Conservation (phyloP, 2,113 vertebrate genomes). For the Melierax canorus region DNA sequence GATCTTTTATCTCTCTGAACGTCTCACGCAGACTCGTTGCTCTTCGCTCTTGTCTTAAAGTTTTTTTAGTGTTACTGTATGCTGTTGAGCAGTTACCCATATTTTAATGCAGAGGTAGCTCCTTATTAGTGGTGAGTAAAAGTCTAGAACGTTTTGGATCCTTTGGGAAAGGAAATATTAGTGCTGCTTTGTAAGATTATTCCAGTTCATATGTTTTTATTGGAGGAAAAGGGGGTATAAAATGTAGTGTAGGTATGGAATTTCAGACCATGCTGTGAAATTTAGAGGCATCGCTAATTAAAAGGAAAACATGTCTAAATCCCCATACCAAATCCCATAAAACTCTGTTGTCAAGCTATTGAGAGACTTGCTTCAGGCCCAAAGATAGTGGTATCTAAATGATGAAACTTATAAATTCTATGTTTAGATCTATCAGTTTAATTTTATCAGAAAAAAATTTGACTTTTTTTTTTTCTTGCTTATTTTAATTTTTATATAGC, state of each 20-base stretch:
- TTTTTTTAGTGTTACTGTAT: not conserved
- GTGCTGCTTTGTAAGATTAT: not conserved
- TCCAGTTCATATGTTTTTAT: not conserved
- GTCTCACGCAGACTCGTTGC: not conserved
- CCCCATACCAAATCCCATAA: not conserved
- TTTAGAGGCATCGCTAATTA: not conserved
- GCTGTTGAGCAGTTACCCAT: not conserved
- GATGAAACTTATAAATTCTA: not conserved
- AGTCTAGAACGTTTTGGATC: not conserved
- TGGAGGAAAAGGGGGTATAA: not conserved
- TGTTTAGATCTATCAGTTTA: not conserved
- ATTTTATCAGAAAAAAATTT: not conserved
- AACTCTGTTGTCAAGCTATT: not conserved
- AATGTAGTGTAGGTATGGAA: not conserved
- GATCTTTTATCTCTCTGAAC: not conserved
- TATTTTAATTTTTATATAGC: not conserved
- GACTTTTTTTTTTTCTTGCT: not conserved
- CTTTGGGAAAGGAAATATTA: not conserved
- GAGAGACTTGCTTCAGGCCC: not conserved
- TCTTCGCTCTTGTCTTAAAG: not conserved
- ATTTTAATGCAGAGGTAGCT: not conserved
- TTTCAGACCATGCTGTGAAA: not conserved
- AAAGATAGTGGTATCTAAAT: not conserved
- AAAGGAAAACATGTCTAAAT: not conserved
- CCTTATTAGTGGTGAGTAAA: not conserved